phyloP scores from a whole-genome alignment of 2,888 invertebrate genomes.

The Dicranocentrus wangi region DNA sequence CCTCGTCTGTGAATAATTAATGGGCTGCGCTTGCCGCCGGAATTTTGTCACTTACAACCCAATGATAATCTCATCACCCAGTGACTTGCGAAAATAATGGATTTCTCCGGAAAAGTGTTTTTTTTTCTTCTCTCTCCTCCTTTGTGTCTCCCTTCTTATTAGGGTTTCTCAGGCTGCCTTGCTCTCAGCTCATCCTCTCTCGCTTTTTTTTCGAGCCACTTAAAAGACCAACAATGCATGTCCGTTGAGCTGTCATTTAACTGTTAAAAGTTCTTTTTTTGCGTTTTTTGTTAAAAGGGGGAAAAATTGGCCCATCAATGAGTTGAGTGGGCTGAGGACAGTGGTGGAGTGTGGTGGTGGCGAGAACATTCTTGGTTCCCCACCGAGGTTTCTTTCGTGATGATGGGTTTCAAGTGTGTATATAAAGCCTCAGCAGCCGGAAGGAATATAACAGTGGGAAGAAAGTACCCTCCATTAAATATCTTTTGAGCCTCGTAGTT shows the following conservation, averaged over 20 bases:
- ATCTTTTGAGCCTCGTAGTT: no score
- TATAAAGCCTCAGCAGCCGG: no score
- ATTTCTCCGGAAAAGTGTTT: slow-evolving; percentile 14
- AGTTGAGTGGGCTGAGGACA: neutral
- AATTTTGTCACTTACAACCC: slow-evolving; percentile 58
- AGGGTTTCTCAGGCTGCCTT: no score
- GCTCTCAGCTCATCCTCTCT: slow-evolving; percentile 3
- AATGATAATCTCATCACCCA: slow-evolving; percentile 64
- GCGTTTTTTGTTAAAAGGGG: neutral
- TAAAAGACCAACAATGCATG: slow-evolving; percentile 41
- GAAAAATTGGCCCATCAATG: slow-evolving; percentile 43
- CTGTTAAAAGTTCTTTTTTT: slow-evolving; percentile 21
- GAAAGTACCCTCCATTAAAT: no score
- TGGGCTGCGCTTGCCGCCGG: slow-evolving; percentile 48
- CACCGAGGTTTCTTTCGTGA: no score
- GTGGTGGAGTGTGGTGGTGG: neutral
- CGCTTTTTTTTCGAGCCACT: slow-evolving; percentile 26
- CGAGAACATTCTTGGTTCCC: neutral
- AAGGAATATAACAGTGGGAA: no score
- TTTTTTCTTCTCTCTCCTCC: neutral
- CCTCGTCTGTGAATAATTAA: slow-evolving; percentile 63
- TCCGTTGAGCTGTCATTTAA: slow-evolving; percentile 53
- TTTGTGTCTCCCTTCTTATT: neutral
- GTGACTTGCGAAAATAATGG: slow-evolving; percentile 57
- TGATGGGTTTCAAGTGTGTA: no score